phyloP scores from a whole-genome alignment of 2,797 vertebrate genomes.

The Pogoniulus pusillus region DNA sequence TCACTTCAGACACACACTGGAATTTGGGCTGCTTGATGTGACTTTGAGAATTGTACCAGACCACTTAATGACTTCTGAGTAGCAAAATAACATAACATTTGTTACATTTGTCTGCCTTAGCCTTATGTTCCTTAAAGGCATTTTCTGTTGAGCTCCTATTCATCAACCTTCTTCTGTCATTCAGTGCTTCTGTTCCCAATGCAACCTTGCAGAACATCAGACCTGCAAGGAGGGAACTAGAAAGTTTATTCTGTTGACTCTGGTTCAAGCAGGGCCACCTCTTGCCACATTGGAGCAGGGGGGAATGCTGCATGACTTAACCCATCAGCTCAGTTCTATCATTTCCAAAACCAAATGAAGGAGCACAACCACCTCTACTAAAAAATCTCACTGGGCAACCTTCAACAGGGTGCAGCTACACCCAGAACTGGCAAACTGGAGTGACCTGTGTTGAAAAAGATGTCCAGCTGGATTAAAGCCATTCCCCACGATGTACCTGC shows the following conservation, averaged over 20 bases:
- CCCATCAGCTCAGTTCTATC: background rate
- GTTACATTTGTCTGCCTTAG: background rate
- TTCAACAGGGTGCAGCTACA: background rate
- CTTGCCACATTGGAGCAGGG: background rate
- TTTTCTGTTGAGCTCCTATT: background rate
- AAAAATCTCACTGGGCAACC: background rate
- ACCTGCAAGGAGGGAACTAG: background rate
- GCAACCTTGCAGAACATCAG: background rate
- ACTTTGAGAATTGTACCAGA: background rate
- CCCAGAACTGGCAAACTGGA: background rate
- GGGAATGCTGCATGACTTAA: background rate
- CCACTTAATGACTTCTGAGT: background rate
- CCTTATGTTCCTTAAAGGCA: background rate
- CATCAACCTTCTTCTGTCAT: background rate
- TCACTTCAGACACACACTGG: background rate
- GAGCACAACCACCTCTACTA: background rate
- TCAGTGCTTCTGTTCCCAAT: background rate
- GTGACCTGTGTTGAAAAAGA: background rate
- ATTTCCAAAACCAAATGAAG: background rate
- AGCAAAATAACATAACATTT: background rate
- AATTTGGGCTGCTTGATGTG: background rate
- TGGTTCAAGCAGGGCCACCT: background rate
- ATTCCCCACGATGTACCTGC: background rate
- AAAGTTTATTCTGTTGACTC: background rate
- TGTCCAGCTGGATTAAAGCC: background rate